These are phyloP conservation scores for Dufourea novaeangliae DNA, from an alignment of 1,140 invertebrate genomes.

Conservation along the genomic window DNA sequence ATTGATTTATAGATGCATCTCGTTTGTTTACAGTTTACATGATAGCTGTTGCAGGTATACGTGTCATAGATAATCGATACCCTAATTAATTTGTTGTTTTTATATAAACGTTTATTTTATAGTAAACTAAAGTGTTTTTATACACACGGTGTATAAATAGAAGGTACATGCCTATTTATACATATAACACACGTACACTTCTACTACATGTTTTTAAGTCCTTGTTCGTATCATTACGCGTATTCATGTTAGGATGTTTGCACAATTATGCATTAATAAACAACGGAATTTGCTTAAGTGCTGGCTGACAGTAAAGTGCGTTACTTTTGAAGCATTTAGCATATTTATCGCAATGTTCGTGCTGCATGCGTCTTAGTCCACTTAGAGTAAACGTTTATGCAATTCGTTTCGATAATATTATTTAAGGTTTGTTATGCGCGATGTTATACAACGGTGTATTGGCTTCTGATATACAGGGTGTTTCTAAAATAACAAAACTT, in stretches of 20 bases:
- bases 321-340: neutral
- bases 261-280: neutral
- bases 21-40: slow-evolving; percentile 34
- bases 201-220: neutral
- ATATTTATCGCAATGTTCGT: neutral
- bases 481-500: neutral
- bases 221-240: neutral
- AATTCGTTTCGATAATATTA: neutral
- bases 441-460: neutral
- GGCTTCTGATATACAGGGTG: neutral
- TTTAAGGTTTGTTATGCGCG: neutral
- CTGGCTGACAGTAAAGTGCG: too few species aligned
- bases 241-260: neutral
- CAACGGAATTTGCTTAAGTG: neutral
- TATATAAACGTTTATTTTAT: neutral
- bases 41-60: neutral
- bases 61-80: slow-evolving; percentile 2
- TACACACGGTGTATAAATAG: too few species aligned
- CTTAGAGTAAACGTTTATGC: neutral
- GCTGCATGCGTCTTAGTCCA: neutral
- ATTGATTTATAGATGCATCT: slow-evolving; percentile 24
- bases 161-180: too few species aligned
- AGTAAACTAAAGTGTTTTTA: neutral
- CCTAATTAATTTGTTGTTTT: slow-evolving; percentile 11
- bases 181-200: neutral